These are phyloP conservation scores for Scolopax mira DNA, from an alignment of 2,113 vertebrate species.

Conservation along the genomic window DNA sequence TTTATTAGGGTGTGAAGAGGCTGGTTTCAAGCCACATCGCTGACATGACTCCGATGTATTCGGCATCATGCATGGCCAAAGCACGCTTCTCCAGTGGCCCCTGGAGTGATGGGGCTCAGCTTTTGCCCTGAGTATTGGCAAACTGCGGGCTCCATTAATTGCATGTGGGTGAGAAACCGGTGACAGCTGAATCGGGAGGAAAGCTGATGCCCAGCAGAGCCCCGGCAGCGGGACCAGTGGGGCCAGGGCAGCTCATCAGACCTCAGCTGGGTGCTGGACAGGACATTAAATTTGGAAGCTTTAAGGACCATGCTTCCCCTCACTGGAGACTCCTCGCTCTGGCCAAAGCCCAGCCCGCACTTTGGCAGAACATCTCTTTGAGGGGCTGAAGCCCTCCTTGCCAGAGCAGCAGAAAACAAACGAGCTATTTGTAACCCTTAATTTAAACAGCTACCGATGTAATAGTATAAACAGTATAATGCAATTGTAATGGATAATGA, in stretches of 20 bases:
- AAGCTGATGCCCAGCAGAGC: not conserved
- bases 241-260: accelerated
- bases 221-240: accelerated
- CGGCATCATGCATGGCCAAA: not conserved
- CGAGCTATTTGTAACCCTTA: conserved; percentile 52
- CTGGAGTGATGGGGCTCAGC: accelerated
- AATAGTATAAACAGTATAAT: conserved; percentile 56
- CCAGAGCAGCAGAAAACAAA: conserved; percentile 8
- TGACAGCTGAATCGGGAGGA: not conserved
- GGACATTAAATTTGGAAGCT: not conserved
- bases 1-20: not conserved
- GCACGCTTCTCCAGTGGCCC: accelerated
- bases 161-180: accelerated
- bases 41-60: not conserved
- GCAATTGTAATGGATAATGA: conserved; percentile 53
- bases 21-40: not conserved
- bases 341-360: not conserved
- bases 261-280: not conserved
- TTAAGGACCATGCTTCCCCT: not conserved
- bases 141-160: accelerated
- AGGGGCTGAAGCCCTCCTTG: not conserved
- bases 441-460: conserved; percentile 60
- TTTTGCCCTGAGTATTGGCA: not conserved
- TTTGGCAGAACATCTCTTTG: not conserved
- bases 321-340: accelerated